Evolutionary conservation across 1,140 invertebrate genomes (phyloP).

Genomic region (Psilanteris sp.): DNA sequence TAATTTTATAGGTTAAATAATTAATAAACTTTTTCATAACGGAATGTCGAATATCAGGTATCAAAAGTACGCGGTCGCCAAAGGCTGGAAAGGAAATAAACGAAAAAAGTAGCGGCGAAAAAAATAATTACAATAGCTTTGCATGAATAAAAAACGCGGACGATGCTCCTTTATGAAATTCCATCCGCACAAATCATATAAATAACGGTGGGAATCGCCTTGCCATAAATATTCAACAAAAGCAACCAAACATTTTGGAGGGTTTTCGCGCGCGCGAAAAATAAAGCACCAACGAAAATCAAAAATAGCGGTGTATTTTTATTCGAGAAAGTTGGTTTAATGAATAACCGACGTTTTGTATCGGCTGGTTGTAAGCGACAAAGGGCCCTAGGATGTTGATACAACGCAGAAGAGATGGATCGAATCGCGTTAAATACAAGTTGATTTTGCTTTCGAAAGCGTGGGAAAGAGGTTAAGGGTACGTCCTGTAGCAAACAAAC

Average conservation of each 20-base stretch:
- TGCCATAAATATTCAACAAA: slow-evolving; percentile 58
- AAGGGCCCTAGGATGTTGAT: slow-evolving; percentile 55
- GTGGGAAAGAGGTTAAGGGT: slow-evolving; percentile 66
- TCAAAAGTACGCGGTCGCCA: slow-evolving; percentile 29
- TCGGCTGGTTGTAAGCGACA: slow-evolving; percentile 43
- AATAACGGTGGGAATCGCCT: slow-evolving; percentile 51
- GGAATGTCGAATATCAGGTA: slow-evolving; percentile 44
- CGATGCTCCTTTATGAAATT: slow-evolving; percentile 53
- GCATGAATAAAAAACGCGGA: slow-evolving; percentile 49
- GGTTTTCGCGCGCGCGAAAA: slow-evolving; percentile 23
- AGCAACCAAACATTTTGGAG: slow-evolving; percentile 52
- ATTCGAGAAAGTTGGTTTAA: slow-evolving; percentile 45
- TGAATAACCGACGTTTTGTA: slow-evolving; percentile 61
- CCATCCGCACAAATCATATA: slow-evolving; percentile 55
- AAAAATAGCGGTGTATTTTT: slow-evolving; percentile 50
- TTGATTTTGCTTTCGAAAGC: slow-evolving; percentile 66
- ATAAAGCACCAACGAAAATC: slow-evolving; percentile 39
- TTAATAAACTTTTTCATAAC: slow-evolving; percentile 16
- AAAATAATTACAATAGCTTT: slow-evolving; percentile 54
- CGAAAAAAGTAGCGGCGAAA: background rate
- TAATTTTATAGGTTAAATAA: slow-evolving; percentile 4
- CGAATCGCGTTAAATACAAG: slow-evolving; percentile 65
- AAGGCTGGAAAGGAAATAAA: slow-evolving; percentile 3
- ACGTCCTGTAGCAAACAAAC: slow-evolving; percentile 61
- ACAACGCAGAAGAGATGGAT: slow-evolving; percentile 53